A percentile compares a stretch with the other conserved stretches of the same genome.
Conservation (phyloP, 2,113 vertebrate genomes). For the Etheostoma cragini region DNA sequence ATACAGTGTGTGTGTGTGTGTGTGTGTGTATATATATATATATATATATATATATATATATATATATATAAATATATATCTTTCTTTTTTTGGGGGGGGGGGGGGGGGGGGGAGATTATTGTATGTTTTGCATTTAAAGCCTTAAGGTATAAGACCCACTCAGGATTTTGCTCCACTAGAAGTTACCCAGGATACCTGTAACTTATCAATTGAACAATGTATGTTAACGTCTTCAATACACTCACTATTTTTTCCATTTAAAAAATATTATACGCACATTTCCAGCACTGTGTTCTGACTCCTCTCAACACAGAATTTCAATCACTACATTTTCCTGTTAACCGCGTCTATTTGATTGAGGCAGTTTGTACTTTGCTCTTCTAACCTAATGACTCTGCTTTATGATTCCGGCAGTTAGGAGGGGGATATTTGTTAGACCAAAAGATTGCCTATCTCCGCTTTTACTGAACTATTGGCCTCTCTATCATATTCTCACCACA, state of each 20-base stretch:
- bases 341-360: not conserved
- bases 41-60: too few species aligned
- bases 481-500: slow-evolving; percentile 86
- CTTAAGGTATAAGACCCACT: too few species aligned
- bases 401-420: not conserved
- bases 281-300: not conserved
- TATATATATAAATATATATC: too few species aligned
- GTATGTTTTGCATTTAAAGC: too few species aligned
- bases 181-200: not conserved
- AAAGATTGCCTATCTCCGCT: not conserved
- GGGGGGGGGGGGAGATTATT: too few species aligned
- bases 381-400: not conserved
- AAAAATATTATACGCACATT: not conserved
- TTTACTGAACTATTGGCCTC: not conserved
- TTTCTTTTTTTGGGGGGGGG: too few species aligned
- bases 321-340: not conserved
- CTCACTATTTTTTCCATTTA: too few species aligned
- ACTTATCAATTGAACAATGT: too few species aligned
- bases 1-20: too few species aligned
- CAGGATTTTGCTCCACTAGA: too few species aligned
- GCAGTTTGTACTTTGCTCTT: not conserved
- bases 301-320: not conserved
- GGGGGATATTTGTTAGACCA: not conserved
- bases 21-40: too few species aligned
- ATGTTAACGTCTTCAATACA: not conserved